Base-by-base conservation (phyloP, 1,140 invertebrate genomes). In the Kradibia gibbosae region DNA sequence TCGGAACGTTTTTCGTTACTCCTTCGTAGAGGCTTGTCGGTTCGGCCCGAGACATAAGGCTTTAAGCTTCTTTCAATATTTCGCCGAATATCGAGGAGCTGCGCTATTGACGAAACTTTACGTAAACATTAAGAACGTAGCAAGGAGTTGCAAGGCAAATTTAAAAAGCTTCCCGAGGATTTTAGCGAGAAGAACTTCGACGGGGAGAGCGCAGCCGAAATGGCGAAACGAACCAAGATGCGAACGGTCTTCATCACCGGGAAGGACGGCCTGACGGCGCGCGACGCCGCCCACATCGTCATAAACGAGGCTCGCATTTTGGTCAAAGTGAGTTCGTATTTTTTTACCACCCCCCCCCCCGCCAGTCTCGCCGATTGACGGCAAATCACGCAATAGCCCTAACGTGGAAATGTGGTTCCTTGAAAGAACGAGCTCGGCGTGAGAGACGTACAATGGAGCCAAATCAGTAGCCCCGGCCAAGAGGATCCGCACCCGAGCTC, bases 221-320 rank as follows among this genome's bases (percentile, higher is more conserved):
- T 93, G 20, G 92, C 93, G 65, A 93, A 95, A 86, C 92, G 95
- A 77, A 94, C 93, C 86, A 93, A 94, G 89, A 92, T 94, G 72
- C 93, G 93, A 87, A 93, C 93, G 86, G 93, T 98, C 80, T 98
- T 96, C 93, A 94, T 99, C 34, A 96, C 94, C 1, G 97, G 97
- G 22, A 94, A 94, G 88, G 93, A 95, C 86, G 96, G 95, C 31
- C 91, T 98, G 78, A 97, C 96, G 53, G 94, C 96, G 62, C 92
- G 91, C 81, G 95, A 98, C 90, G 97, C 97, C 25, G 96, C 98
- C 28, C 87, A 92, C 80, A 91, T 96, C 72, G 92, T 99, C 7
- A 95, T 99, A 53, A 85, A 92, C 50, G 96, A 98, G 91, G 97
- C 98, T 25, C 94, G 96, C 86, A 90, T 87, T 85, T 88, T 94